Base-by-base conservation (phyloP, 2,888 invertebrate species). In the Macrostomum cliftonense region DNA sequence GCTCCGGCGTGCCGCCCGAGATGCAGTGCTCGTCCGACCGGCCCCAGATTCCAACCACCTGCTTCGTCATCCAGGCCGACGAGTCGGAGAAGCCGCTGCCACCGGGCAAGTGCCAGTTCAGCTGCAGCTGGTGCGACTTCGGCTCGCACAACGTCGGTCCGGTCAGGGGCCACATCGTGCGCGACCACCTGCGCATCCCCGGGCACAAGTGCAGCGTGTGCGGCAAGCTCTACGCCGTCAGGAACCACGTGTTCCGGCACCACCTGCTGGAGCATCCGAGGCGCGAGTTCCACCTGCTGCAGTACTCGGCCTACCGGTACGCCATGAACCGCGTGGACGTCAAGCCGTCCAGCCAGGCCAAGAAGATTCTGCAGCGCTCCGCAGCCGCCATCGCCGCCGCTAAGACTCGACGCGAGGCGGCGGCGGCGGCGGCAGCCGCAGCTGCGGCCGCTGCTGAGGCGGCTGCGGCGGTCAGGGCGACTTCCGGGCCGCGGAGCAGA, bases 121-220 rank as follows among this genome's bases (percentile, higher is more conserved):
- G 19, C 13, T 50, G 50, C 37, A 49, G 46, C 13, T 38, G 39
- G 16, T 50, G 50, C 19, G 39, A 42, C 2, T 19, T 40, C 38
- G 38, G 38, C 14, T 37, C 47, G 2, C 47, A 38, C 16, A 37
- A 50, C n/a, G 37, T 47, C 7, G 50, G 50, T 14, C 37, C 49
- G n/a, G 42, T 50, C 21, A 9, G 48, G n/a, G 50, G 50, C 16
- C 50, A 50, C 37, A 50, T 50, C 37, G 50, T 50, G 13, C 51
- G 50, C 14, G 50, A 50, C 28, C 50, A 50, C 36, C 21, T 50
- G 39, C 39, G 47, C 20, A 20, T 50, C 16, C 50, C 50, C 13
- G 50, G 49, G 11, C 47, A 47, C 36, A 37, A 19, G 19, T 50
- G 50, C 40, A 38, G 37, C 37, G 49, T 50, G 37, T 50, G 50